A percentile compares a stretch with the other conserved stretches of the same genome.
Evolutionary conservation across 2,797 vertebrate species (phyloP).

Genomic region (Gallirallus australis): DNA sequence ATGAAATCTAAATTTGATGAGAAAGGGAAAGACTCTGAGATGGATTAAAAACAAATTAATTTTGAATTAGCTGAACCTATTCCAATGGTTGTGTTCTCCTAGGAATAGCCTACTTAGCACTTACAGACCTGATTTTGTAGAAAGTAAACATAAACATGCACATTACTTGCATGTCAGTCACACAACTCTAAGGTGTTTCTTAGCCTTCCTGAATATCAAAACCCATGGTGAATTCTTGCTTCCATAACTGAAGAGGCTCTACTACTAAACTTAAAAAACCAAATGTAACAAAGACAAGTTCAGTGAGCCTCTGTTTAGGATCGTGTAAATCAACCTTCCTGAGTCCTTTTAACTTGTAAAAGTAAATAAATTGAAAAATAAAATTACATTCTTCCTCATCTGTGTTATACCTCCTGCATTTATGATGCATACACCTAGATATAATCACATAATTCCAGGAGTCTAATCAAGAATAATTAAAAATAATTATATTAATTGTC

Average conservation of each 20-base stretch:
- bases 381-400: neutral
- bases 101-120: neutral
- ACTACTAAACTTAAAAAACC: neutral
- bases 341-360: neutral
- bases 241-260: neutral
- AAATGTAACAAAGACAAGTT: neutral
- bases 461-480: slow-evolving; percentile 5
- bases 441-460: neutral
- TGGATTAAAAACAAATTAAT: neutral
- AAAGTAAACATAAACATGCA: neutral
- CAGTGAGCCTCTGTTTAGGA: neutral
- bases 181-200: neutral
- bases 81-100: neutral
- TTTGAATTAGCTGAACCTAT: neutral
- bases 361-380: neutral
- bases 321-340: neutral
- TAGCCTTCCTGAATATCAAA: neutral
- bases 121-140: neutral
- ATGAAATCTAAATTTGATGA: neutral
- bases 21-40: neutral
- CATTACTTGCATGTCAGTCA: neutral
- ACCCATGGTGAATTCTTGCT: neutral
- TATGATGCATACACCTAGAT: neutral
- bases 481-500: neutral
- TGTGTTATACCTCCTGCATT: neutral